Base-by-base conservation (phyloP, 2,888 invertebrate species). In the Laspeyria flexula region DNA sequence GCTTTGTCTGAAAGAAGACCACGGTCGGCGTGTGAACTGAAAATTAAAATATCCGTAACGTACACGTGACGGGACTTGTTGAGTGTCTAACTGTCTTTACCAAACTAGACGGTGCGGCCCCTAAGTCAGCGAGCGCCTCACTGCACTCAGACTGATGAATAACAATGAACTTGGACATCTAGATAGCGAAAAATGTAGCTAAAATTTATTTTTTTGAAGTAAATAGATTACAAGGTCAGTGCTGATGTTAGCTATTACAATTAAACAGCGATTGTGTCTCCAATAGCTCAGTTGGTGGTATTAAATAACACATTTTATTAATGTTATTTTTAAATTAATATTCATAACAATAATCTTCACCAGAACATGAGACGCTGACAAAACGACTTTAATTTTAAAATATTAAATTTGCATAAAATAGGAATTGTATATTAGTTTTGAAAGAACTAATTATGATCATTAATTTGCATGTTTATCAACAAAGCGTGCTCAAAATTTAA, bases 21-120 rank as follows among this genome's bases (percentile, higher is more conserved):
- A 75, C 69, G 64, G 57, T 58, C 73, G 71, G 76, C 88, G 88
- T 91, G 91, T 85, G 91, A 90, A 90, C 88, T 90, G 88, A 85
- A 88, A 88, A 88, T 88, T 87, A 84, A 89, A 90, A 89, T 85
- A 81, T 79, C 85, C 86, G 87, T 86, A 85, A 79, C 82, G 77
- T 44, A 71, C 67, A 71, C 90, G 90, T 88, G 89, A 76, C 55
- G 15, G 1, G 87, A 59, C 57, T 88, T 43, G 55, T 64, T 71
- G 72, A 82, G 18, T 39, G 44, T 23, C 43, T 78, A 76, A 77
- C 79, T 77, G 77, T 76, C 23, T 37, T 31, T 16, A 23, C 55
- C 25, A 41, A 66, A 65, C 49, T 50, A 40, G 30, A 45, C 37
- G 43, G 27, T 27, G 38, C 16, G 66, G 41, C 44, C 16, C 15